These are phyloP conservation scores for Zhengitettix transpicula DNA, from an alignment of 2,888 invertebrate genomes.

Conservation along the genomic window DNA sequence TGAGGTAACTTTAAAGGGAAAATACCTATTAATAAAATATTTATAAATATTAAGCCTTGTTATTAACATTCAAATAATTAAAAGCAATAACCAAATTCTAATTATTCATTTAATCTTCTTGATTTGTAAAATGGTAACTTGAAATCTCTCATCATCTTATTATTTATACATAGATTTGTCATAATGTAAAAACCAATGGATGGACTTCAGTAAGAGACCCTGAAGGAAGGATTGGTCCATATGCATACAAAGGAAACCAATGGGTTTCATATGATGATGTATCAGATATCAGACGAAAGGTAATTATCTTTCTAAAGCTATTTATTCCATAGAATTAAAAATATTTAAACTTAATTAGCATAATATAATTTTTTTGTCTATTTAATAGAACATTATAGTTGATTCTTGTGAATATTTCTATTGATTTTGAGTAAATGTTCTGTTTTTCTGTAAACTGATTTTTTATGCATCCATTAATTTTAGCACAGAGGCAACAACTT, in stretches of 20 bases:
- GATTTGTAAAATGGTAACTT: neutral
- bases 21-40: neutral
- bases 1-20: slow-evolving; percentile 40
- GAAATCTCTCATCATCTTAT: neutral
- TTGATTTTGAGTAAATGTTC: no score
- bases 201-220: slow-evolving; percentile 44
- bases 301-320: slow-evolving; percentile 9
- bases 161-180: slow-evolving; percentile 36
- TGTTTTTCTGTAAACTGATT: no score
- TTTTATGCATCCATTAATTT: no score
- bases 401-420: no score
- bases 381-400: no score
- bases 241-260: slow-evolving; percentile 49
- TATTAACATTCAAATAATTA: neutral
- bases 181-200: slow-evolving; percentile 37
- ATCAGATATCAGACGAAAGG: slow-evolving; percentile 41
- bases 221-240: slow-evolving; percentile 50
- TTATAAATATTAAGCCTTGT: neutral
- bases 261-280: slow-evolving; percentile 65
- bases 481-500: no score
- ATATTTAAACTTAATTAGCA: no score
- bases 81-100: neutral
- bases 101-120: neutral
- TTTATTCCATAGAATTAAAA: no score
- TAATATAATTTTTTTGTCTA: no score